phyloP scores from a whole-genome alignment of 1,140 invertebrate species.

The Delia radicum region DNA sequence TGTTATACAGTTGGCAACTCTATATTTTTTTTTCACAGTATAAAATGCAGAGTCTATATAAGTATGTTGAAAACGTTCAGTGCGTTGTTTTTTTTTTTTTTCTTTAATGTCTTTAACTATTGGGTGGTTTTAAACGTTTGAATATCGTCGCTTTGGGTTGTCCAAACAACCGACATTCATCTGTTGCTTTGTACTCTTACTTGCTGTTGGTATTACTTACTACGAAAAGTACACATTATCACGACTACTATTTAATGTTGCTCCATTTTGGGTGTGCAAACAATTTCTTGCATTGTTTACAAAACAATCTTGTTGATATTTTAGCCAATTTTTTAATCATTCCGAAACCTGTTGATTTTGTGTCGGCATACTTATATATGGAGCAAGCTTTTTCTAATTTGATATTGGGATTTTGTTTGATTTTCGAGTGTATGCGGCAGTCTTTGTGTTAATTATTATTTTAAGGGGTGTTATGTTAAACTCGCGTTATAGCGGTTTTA shows the following conservation, averaged over 20 bases:
- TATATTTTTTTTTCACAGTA: neutral
- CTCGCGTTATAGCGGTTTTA: no score
- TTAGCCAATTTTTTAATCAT: neutral
- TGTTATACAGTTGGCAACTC: neutral
- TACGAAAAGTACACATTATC: neutral
- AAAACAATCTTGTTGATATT: neutral
- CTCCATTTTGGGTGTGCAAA: slow-evolving; percentile 20
- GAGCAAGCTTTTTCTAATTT: neutral
- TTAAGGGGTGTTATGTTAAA: no score
- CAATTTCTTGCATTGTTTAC: neutral
- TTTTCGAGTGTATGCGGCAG: neutral
- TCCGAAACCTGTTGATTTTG: slow-evolving; percentile 10
- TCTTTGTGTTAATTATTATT: no score
- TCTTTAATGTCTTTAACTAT: neutral
- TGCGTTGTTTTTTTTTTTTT: neutral
- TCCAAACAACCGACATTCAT: neutral
- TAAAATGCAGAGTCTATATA: neutral
- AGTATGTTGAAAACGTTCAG: neutral
- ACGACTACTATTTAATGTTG: neutral
- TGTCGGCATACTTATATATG: neutral
- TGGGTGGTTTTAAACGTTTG: neutral
- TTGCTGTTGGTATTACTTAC: neutral
- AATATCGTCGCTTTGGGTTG: neutral
- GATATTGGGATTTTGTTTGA: neutral
- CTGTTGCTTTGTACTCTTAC: neutral